These are phyloP conservation scores for Danaus chrysippus DNA, from an alignment of 2,888 invertebrate species.

Conservation along the genomic window DNA sequence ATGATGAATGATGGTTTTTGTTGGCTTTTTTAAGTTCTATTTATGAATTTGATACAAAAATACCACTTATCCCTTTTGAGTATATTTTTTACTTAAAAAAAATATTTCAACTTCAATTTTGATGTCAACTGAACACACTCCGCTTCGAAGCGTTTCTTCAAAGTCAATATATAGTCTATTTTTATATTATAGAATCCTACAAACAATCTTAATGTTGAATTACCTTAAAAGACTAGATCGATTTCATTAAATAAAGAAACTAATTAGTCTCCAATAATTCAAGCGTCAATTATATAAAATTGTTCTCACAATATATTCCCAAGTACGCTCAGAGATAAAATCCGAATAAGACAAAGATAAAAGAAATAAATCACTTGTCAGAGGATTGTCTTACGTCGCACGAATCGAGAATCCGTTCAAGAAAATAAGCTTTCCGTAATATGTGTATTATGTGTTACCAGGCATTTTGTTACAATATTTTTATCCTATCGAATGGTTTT, in stretches of 20 bases:
- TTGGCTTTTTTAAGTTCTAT: too few species aligned
- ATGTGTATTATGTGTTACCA: slow-evolving; percentile 40
- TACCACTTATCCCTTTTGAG: too few species aligned
- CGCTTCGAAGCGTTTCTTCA: too few species aligned
- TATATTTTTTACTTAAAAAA: too few species aligned
- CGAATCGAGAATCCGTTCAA: slow-evolving; percentile 45
- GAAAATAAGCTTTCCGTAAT: slow-evolving; percentile 40
- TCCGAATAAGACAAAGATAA: slow-evolving; percentile 62
- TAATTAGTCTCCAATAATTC: not conserved
- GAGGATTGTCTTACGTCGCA: slow-evolving; percentile 61
- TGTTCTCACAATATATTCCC: slow-evolving; percentile 2
- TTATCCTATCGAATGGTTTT: slow-evolving; percentile 4
- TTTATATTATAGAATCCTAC: too few species aligned
- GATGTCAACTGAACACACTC: too few species aligned
- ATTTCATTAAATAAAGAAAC: not conserved
- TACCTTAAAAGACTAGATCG: too few species aligned
- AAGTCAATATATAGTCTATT: too few species aligned
- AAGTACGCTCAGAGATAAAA: slow-evolving; percentile 54
- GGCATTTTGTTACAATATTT: slow-evolving; percentile 22
- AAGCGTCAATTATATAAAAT: not conserved
- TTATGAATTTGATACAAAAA: too few species aligned
- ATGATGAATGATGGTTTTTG: too few species aligned
- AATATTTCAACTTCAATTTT: too few species aligned
- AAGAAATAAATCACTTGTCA: slow-evolving; percentile 73
- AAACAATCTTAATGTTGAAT: too few species aligned